Conservation (phyloP, 1,140 invertebrate genomes). For the Amphibalanus amphitrite region DNA sequence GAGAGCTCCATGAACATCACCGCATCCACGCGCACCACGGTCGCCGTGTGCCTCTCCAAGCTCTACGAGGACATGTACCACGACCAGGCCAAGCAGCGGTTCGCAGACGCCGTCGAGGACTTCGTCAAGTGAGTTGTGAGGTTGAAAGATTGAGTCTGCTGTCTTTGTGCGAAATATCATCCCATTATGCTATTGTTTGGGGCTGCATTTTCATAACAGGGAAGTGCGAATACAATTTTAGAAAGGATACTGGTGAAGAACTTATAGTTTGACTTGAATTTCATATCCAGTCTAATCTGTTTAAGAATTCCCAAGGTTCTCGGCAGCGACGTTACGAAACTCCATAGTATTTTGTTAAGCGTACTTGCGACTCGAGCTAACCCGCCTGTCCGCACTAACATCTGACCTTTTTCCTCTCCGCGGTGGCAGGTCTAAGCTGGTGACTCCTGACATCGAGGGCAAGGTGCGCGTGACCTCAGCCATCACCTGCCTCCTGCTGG, state of each 20-base stretch:
- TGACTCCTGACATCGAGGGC: slow-evolving; percentile 70
- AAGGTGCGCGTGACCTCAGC: slow-evolving; percentile 75
- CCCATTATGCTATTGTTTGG: no score
- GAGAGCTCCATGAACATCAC: slow-evolving; percentile 81
- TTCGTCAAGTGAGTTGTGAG: slow-evolving; percentile 46
- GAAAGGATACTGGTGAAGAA: no score
- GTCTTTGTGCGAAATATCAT: no score
- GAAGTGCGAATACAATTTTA: no score
- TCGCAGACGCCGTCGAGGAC: slow-evolving; percentile 58
- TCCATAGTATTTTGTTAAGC: no score
- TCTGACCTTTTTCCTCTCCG: background rate
- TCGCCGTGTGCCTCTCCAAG: slow-evolving; percentile 65
- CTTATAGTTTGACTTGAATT: no score
- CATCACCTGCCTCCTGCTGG: slow-evolving; percentile 74
- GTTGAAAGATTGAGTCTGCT: background rate
- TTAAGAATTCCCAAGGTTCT: no score
- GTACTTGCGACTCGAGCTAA: no score
- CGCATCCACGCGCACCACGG: slow-evolving; percentile 63
- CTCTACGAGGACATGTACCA: slow-evolving; percentile 91
- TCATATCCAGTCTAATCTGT: no score
- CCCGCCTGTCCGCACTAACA: no score
- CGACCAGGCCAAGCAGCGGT: slow-evolving; percentile 60
- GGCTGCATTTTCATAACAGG: no score
- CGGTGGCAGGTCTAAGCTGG: slow-evolving; percentile 47
- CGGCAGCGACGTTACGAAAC: no score